Percentiles rank a stretch among this genome's conserved stretches.
phyloP scores from a whole-genome alignment of 2,888 invertebrate genomes.

The Amphipyra tragopoginis region DNA sequence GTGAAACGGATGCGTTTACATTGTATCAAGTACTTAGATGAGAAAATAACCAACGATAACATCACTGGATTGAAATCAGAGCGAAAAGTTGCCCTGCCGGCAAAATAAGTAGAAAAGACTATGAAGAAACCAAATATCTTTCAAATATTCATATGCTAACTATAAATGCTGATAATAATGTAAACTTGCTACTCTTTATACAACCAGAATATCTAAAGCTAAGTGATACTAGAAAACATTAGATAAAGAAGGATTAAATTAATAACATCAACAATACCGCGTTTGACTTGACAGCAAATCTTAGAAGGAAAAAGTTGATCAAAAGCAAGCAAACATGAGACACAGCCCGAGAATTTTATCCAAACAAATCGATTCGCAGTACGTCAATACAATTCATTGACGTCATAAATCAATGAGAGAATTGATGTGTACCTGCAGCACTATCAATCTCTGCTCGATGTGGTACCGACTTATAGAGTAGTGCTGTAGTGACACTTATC shows the following conservation, averaged over 20 bases:
- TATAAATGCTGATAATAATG: too few relatives aligned
- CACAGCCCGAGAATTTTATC: conserved; percentile 17
- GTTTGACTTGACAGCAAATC: too few relatives aligned
- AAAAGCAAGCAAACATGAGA: conserved; percentile 11
- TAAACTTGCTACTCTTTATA: too few relatives aligned
- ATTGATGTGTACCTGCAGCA: conserved; percentile 67
- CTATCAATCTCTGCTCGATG: conserved; percentile 72
- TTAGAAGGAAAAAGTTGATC: not conserved
- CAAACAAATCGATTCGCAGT: conserved; percentile 45
- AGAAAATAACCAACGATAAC: conserved; percentile 6
- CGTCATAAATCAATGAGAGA: conserved; percentile 68
- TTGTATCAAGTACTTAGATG: conserved; percentile 53
- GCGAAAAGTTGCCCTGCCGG: too few relatives aligned
- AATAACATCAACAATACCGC: not conserved
- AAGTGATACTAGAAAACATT: too few relatives aligned
- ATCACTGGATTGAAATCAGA: not conserved
- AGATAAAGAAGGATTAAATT: too few relatives aligned
- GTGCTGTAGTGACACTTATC: conserved; percentile 77
- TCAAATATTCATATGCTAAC: too few relatives aligned
- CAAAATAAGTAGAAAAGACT: too few relatives aligned
- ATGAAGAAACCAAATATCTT: too few relatives aligned
- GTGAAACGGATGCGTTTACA: conserved; percentile 60
- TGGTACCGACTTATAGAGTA: conserved; percentile 49
- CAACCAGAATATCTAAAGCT: too few relatives aligned
- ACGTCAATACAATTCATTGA: conserved; percentile 43